Conservation (phyloP, 2,888 invertebrate genomes). For the Poecilobothrus nobilitatus region DNA sequence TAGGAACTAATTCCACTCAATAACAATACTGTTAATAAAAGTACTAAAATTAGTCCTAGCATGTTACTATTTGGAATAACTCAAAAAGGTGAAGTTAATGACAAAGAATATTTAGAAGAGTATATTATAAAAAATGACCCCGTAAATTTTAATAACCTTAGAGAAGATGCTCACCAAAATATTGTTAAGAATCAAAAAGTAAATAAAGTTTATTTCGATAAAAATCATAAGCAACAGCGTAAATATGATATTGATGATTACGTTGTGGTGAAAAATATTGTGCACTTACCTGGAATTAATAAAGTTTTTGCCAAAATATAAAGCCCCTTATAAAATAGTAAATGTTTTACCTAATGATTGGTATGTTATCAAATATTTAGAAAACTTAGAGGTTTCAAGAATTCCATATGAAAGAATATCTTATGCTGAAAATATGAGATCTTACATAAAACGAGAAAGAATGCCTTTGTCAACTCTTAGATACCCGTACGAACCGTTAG, state of each 20-base stretch:
- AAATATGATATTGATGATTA: slow-evolving; percentile 23
- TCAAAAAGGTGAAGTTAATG: no score
- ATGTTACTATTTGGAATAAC: no score
- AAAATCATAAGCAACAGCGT: slow-evolving; percentile 16
- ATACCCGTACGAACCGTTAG: no score
- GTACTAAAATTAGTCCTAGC: no score
- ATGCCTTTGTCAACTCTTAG: no score
- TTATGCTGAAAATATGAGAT: slow-evolving; percentile 10
- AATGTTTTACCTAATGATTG: slow-evolving; percentile 26
- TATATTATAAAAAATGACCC: slow-evolving; percentile 13
- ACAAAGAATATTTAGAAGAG: slow-evolving; percentile 19
- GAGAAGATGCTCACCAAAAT: slow-evolving; percentile 17
- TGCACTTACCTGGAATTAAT: slow-evolving; percentile 11
- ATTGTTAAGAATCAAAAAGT: slow-evolving; percentile 20
- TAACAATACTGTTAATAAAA: no score
- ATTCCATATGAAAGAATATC: not conserved
- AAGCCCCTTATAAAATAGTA: slow-evolving; percentile 27
- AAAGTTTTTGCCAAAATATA: slow-evolving; percentile 28
- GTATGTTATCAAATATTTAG: slow-evolving; percentile 23
- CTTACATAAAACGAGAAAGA: no score
- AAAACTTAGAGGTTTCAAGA: slow-evolving; percentile 15
- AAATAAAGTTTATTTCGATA: slow-evolving; percentile 19
- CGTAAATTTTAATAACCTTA: slow-evolving; percentile 10
- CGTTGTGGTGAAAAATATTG: slow-evolving; percentile 26
- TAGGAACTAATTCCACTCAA: no score